These are phyloP conservation scores for Austrofundulus limnaeus DNA, from an alignment of 2,113 vertebrate genomes.

Conservation along the genomic window DNA sequence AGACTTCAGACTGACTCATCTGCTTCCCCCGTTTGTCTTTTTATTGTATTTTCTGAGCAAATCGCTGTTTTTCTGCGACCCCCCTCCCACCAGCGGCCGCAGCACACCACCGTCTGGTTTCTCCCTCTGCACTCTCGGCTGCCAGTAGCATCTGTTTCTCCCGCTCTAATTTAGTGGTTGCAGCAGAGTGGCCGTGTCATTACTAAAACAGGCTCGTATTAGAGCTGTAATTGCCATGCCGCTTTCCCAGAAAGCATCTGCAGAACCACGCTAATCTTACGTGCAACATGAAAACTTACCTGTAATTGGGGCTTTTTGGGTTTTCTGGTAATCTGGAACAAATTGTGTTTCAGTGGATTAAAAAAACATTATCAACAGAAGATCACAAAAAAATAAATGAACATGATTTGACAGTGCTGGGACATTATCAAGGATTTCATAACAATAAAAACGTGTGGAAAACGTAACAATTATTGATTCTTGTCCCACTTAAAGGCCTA, in stretches of 20 bases:
- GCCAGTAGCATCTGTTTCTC: conserved; percentile 17
- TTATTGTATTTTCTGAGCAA: conserved; percentile 32
- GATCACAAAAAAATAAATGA: not conserved
- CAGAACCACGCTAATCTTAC: conserved; percentile 21
- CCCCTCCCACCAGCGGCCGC: not conserved
- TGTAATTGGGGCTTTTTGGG: conserved; percentile 16
- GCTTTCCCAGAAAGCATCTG: conserved; percentile 26
- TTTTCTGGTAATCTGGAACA: conserved; percentile 19
- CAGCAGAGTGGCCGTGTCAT: conserved; percentile 33
- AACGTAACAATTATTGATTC: not conserved
- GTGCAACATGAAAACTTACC: conserved; percentile 16
- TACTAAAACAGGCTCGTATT: conserved; percentile 5
- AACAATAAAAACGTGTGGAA: not conserved
- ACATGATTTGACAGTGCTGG: not conserved
- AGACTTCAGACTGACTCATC: conserved; percentile 44
- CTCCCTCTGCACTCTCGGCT: not conserved
- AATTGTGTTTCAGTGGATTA: not conserved
- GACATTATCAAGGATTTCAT: not conserved
- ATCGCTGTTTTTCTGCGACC: conserved; percentile 29
- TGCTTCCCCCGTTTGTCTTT: conserved; percentile 34
- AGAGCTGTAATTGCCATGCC: conserved; percentile 27
- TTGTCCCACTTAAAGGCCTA: no score
- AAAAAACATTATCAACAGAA: not conserved
- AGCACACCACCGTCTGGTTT: conserved; percentile 13
- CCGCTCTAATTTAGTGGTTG: conserved; percentile 35